phyloP scores from a whole-genome alignment of 1,140 invertebrate genomes.

The Protaetia brevitarsis region DNA sequence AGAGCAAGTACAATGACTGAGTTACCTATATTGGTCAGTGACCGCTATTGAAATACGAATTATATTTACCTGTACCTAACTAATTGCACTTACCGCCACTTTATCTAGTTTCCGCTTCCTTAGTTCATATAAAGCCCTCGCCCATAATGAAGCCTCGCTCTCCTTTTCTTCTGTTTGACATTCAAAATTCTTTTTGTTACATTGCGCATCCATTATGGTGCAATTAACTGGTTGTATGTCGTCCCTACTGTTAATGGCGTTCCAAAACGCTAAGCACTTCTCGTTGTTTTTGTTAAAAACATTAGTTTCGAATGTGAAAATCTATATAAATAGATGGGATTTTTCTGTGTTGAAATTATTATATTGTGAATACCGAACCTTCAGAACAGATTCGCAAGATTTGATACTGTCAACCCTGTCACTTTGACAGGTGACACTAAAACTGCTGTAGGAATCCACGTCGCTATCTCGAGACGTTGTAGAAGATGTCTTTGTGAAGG shows the following conservation, averaged over 20 bases:
- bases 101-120: background rate
- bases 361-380: background rate
- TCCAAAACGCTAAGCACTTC: constrained; percentile 16
- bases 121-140: constrained; percentile 13
- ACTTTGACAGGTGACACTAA: background rate
- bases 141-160: constrained; percentile 6
- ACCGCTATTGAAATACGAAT: background rate
- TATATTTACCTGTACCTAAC: background rate
- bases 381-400: constrained; percentile 19
- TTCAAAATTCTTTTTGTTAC: background rate
- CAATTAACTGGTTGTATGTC: constrained; percentile 20
- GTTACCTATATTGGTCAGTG: too few species aligned
- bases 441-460: background rate
- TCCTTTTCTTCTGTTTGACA: constrained; percentile 19
- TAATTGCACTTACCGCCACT: background rate
- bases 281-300: constrained; percentile 12
- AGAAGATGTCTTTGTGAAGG: background rate
- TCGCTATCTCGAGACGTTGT: background rate
- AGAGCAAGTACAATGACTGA: too few species aligned
- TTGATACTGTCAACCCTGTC: constrained; percentile 14
- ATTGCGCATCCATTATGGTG: constrained; percentile 14
- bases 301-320: constrained; percentile 8
- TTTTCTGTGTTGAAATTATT: background rate
- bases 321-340: background rate
- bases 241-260: background rate